These are phyloP conservation scores for Salminus brasiliensis DNA, from an alignment of 2,113 vertebrate genomes.

Conservation along the genomic window DNA sequence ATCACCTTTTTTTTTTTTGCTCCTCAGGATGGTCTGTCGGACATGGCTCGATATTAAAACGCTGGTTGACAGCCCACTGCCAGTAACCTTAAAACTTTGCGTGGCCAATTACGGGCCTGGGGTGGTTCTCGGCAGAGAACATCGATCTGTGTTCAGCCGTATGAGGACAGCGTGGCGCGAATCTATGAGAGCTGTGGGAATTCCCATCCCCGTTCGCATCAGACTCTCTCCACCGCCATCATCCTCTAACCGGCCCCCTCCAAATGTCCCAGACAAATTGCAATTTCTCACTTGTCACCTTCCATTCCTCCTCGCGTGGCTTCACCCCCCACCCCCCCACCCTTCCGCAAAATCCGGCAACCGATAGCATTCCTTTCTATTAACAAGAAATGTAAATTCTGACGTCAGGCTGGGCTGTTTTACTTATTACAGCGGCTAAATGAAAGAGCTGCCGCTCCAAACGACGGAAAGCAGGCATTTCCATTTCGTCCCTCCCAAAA, in stretches of 20 bases:
- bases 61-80: background rate
- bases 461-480: background rate
- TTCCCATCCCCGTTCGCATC: background rate
- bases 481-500: background rate
- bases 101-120: background rate
- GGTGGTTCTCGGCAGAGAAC: background rate
- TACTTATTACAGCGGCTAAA: background rate
- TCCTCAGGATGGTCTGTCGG: background rate
- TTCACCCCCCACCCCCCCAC: too few species aligned
- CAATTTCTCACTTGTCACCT: conserved; percentile 39
- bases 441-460: background rate
- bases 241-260: background rate
- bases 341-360: background rate
- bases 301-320: background rate
- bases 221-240: background rate
- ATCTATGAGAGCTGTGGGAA: conserved; percentile 9
- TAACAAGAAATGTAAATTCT: background rate
- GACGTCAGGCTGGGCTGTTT: background rate
- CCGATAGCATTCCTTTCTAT: background rate
- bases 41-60: background rate
- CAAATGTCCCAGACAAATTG: conserved; percentile 27
- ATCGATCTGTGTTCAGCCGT: background rate
- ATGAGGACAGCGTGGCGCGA: background rate
- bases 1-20: background rate
- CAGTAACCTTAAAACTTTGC: background rate